Conservation (phyloP, 2,113 vertebrate species). For the Felis chaus region DNA sequence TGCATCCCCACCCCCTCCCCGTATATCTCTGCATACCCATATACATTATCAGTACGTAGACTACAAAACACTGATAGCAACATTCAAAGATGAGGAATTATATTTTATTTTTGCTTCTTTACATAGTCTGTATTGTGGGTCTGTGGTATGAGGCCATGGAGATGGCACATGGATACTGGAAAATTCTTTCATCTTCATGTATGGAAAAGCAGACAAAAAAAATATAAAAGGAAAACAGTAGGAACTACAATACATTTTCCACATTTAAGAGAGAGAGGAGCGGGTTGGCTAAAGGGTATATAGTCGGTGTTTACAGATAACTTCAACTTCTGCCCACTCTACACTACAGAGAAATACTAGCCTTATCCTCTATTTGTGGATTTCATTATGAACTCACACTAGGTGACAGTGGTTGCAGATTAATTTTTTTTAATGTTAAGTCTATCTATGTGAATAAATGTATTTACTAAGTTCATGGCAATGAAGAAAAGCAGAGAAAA, state of each 20-base stretch:
- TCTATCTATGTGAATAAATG: conserved; percentile 36
- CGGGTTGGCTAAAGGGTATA: neutral
- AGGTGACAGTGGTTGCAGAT: conserved; percentile 31
- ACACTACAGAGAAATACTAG: neutral
- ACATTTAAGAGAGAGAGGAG: neutral
- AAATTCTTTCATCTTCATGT: neutral
- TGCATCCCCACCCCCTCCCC: neutral
- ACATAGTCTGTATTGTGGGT: neutral
- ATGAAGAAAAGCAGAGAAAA: conserved; percentile 52
- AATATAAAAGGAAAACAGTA: neutral
- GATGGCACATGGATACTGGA: neutral
- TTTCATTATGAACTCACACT: conserved; percentile 42
- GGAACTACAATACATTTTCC: neutral
- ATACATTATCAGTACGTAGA: neutral
- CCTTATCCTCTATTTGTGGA: neutral
- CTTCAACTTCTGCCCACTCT: neutral
- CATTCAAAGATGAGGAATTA: neutral
- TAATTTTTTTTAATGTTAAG: conserved; percentile 56
- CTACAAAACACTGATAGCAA: neutral
- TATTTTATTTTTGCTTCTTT: conserved; percentile 35
- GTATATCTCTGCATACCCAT: neutral
- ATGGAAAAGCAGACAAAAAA: neutral
- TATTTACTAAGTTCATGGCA: conserved; percentile 55
- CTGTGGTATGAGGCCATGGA: neutral
- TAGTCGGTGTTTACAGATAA: neutral